Base-by-base conservation (phyloP, 2,888 invertebrate genomes). In the Acanthosepion esculentum region DNA sequence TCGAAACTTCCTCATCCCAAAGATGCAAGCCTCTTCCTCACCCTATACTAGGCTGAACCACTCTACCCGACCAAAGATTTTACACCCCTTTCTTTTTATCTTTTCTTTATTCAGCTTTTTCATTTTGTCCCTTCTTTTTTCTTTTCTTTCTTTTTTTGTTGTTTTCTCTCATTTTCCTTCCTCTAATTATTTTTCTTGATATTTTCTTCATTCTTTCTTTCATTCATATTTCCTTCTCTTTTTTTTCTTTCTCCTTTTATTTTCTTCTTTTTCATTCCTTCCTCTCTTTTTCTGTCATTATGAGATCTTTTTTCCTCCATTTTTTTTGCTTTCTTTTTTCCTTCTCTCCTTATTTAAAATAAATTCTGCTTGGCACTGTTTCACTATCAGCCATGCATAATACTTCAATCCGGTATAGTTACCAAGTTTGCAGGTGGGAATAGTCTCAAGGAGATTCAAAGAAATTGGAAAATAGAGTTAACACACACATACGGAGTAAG, bases 41-140 rank as follows among this genome's bases (percentile, higher is more conserved):
- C 18, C n/a, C 78, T 78, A 78, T 18, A 78, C n/a, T 5, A n/a
- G 15, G n/a, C 18, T n/a, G 78, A 33, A 78, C 4, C 78, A 78
- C n/a, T 78, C 78, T 78, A 78, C 78, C 78, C n/a, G 78, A 78
- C 78, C 78, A 78, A 78, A 78, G n/a, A 78, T 78, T 78, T 78
- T 78, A 10, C n/a, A n/a, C n/a, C 78, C 78, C n/a, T 33, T 12
- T 15, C n/a, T 78, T n/a, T 78, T n/a, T 33, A 15, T 33, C n/a
- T 0, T n/a, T n/a, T n/a, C n/a, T n/a, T n/a, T n/a, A n/a, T 78
- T 12, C 33, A n/a, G n/a, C 3, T 2, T 15, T 78, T 78, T 78
- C 33, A 15, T n/a, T 78, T 78, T 78, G 1, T 15, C 15, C 10
- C 18, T 33, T 78, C 78, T 78, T 33, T 33, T 12, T 78, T 78